phyloP scores from a whole-genome alignment of 1,140 invertebrate genomes.

The Sminthurinus signatus region DNA sequence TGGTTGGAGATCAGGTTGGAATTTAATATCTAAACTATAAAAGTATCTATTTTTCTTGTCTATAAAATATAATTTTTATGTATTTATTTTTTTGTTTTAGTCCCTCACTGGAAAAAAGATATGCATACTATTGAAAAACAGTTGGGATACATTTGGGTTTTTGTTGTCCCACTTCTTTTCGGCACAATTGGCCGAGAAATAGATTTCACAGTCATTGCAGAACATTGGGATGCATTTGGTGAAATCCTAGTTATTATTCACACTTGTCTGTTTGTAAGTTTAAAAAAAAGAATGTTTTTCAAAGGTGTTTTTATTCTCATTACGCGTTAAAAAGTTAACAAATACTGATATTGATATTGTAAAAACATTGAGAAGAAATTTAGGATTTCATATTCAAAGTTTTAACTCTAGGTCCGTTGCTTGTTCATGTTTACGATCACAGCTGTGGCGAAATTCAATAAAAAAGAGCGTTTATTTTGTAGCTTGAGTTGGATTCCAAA shows the following conservation, averaged over 20 bases:
- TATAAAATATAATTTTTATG: not conserved
- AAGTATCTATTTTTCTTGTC: not conserved
- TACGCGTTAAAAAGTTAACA: not conserved
- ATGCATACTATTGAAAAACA: constrained; percentile 25
- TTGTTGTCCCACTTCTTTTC: constrained; percentile 34
- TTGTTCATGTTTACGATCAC: constrained; percentile 13
- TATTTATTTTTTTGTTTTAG: not conserved
- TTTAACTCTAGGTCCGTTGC: not conserved
- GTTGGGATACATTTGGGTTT: constrained; percentile 27
- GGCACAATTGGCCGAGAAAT: constrained; percentile 39
- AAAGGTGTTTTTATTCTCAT: too few relatives aligned
- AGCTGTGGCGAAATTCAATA: not conserved
- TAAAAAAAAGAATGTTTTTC: too few relatives aligned
- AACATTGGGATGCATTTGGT: not conserved
- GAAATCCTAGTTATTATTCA: constrained; percentile 28
- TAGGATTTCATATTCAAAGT: too few relatives aligned
- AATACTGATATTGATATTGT: too few relatives aligned
- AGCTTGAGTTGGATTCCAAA: constrained; percentile 34
- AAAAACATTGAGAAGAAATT: too few relatives aligned
- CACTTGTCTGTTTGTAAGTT: constrained; percentile 15
- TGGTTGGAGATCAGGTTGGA: constrained; percentile 18
- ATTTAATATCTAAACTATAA: not conserved
- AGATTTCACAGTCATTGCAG: constrained; percentile 6
- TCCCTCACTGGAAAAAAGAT: constrained; percentile 27
- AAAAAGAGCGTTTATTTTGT: constrained; percentile 28